Conservation (phyloP, 2,797 vertebrate genomes). For the Geotrypetes seraphini region DNA sequence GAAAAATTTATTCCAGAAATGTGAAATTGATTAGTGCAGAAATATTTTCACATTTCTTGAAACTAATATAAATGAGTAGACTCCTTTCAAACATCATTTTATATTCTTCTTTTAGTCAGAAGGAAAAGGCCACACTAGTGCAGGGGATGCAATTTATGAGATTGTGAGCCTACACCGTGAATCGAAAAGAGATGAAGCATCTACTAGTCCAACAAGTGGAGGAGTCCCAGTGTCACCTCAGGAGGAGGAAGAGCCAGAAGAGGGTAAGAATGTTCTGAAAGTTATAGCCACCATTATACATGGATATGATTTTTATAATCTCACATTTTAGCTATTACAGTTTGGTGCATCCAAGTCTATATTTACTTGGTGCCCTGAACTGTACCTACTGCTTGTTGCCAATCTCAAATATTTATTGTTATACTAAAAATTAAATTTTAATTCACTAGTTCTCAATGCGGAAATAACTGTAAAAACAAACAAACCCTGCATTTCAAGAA, state of each 20-base stretch:
- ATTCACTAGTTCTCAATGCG: too few relatives aligned
- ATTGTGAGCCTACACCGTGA: constrained; percentile 86
- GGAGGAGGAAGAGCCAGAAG: constrained; percentile 83
- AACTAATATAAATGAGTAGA: too few relatives aligned
- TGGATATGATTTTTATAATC: not conserved
- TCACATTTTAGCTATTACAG: not conserved
- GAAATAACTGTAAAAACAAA: too few relatives aligned
- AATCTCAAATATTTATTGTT: too few relatives aligned
- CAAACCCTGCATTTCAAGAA: too few relatives aligned
- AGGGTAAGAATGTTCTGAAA: constrained; percentile 59
- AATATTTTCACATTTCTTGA: too few relatives aligned
- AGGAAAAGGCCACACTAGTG: constrained; percentile 54
- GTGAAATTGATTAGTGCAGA: too few relatives aligned
- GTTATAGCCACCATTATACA: not conserved
- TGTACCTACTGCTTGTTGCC: too few relatives aligned
- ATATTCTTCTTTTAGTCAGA: constrained; percentile 50
- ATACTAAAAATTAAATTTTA: too few relatives aligned
- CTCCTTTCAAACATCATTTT: not conserved
- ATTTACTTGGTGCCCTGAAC: too few relatives aligned
- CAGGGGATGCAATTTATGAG: constrained; percentile 82
- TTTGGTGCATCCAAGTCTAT: not conserved
- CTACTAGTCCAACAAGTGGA: constrained; percentile 49
- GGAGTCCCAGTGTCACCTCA: constrained; percentile 57
- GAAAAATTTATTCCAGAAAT: too few relatives aligned
- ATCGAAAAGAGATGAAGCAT: constrained; percentile 63